Base-by-base conservation (phyloP, 2,888 invertebrate genomes). In the Drosophila suboccidentalis region DNA sequence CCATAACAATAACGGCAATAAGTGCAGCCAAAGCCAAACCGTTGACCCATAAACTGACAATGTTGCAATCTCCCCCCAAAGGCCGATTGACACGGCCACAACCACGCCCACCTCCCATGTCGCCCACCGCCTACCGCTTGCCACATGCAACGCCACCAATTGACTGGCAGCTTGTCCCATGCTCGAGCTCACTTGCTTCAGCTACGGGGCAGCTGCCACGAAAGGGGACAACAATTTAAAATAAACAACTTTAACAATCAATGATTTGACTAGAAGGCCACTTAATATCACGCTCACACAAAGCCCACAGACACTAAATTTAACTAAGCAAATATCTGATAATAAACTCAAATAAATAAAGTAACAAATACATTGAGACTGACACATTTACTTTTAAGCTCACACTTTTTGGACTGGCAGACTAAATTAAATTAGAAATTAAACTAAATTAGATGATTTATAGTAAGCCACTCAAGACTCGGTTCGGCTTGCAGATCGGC, bases 31-130 rank as follows among this genome's bases (percentile, higher is more conserved):
- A 84, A 85, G 76, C 67, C 73, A 85, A 84, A 67, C 71, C 76
- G 67, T 87, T 85, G 80, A 85, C 84, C 84, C 80, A 84, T 87
- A 85, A 84, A 84, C 51, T 68, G 80, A 84, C 84, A 84, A 80
- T 76, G 82, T 84, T 85, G 83, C 84, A 73, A 46, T 39, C 43
- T 46, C 46, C 19, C 58, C 49, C 47, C 34, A 57, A 44, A 46
- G 62, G 5, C 62, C 55, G 22, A 38, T 55, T 47, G 32, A 32
- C 55, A 55, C 19, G 9, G 26, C 19, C 62, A 32, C 29, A 34
- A 26, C 17, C 53, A 46, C n/a, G 11, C n/a, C 29, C 26, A 54
- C 34, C 1, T 9, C 29, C 10, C 39, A 13, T 49, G 17, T 17
- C 17, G 17, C 49, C 2, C n/a, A 4, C 34, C 13, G 2, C 50